phyloP scores from a whole-genome alignment of 2,113 vertebrate species.

The Trichechus manatus region DNA sequence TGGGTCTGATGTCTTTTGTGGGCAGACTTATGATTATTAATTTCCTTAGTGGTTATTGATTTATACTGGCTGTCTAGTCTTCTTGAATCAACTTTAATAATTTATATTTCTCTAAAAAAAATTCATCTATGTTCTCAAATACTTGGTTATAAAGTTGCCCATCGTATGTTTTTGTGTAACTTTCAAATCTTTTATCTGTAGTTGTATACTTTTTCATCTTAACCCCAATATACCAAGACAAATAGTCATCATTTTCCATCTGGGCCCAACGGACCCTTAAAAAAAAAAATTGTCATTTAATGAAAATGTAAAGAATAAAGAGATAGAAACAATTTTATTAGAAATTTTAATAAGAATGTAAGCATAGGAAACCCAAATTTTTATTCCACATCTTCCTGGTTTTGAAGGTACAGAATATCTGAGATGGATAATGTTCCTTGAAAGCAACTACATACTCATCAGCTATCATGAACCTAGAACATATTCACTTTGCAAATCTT shows the following conservation, averaged over 20 bases:
- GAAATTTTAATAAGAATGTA: not conserved
- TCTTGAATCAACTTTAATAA: not conserved
- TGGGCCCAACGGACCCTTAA: not conserved
- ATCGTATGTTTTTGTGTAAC: not conserved
- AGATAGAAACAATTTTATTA: conserved; percentile 2
- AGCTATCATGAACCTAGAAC: not conserved
- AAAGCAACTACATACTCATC: not conserved
- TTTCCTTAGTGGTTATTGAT: not conserved
- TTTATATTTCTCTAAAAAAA: not conserved
- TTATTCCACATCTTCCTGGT: conserved; percentile 3
- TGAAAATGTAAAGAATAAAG: conserved; percentile 24
- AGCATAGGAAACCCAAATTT: conserved; percentile 23
- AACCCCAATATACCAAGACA: conserved; percentile 12
- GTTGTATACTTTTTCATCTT: conserved; percentile 10
- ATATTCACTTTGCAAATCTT: not conserved
- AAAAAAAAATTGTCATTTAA: not conserved
- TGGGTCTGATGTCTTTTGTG: not conserved
- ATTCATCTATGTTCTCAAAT: conserved; percentile 10
- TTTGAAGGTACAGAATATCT: not conserved
- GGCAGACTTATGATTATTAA: not conserved
- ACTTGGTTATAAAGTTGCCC: not conserved
- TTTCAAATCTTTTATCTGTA: not conserved
- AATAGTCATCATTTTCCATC: not conserved
- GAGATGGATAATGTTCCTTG: not conserved
- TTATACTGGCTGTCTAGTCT: not conserved